Evolutionary conservation across 2,797 vertebrate species (phyloP).

Genomic region (Decapterus maruadsi): DNA sequence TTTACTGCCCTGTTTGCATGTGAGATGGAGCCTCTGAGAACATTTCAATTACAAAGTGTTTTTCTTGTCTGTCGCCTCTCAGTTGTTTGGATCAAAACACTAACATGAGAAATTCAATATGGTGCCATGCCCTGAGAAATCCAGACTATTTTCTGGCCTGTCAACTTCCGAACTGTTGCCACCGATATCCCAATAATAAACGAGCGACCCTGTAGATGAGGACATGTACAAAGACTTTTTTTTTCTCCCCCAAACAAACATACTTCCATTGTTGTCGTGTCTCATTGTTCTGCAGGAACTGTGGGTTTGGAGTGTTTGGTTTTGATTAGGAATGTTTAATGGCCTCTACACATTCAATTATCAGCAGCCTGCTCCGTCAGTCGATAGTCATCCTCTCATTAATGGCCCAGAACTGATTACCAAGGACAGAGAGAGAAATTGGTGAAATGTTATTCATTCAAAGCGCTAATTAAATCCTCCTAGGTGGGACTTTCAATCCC

Average conservation of each 20-base stretch:
- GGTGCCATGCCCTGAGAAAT: conserved; percentile 50
- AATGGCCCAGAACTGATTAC: conserved; percentile 86
- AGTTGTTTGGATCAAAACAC: conserved; percentile 56
- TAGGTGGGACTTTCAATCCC: conserved; percentile 77
- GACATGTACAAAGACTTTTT: conserved; percentile 25
- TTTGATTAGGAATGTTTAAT: conserved; percentile 89
- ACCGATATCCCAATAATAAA: conserved; percentile 35
- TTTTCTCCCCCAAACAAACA: conserved; percentile 30
- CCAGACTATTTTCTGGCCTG: conserved; percentile 65
- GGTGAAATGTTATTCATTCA: conserved; percentile 83
- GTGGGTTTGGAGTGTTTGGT: conserved; percentile 83
- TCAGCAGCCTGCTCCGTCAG: conserved; percentile 80
- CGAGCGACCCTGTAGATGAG: conserved; percentile 5
- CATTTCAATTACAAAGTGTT: conserved; percentile 61
- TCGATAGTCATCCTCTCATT: conserved; percentile 86
- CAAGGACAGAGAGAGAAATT: conserved; percentile 77
- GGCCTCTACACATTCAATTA: conserved; percentile 86
- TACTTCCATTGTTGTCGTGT: conserved; percentile 46
- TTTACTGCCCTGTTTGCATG: conserved; percentile 68
- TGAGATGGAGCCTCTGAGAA: conserved; percentile 54
- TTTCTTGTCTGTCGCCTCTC: conserved; percentile 52
- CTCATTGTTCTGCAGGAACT: conserved; percentile 63
- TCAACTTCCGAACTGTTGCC: conserved; percentile 54
- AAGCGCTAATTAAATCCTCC: conserved; percentile 84
- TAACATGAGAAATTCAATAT: conserved; percentile 60